Evolutionary conservation across 2,888 invertebrate genomes (phyloP).

Genomic region (Seira sanloemensis): DNA sequence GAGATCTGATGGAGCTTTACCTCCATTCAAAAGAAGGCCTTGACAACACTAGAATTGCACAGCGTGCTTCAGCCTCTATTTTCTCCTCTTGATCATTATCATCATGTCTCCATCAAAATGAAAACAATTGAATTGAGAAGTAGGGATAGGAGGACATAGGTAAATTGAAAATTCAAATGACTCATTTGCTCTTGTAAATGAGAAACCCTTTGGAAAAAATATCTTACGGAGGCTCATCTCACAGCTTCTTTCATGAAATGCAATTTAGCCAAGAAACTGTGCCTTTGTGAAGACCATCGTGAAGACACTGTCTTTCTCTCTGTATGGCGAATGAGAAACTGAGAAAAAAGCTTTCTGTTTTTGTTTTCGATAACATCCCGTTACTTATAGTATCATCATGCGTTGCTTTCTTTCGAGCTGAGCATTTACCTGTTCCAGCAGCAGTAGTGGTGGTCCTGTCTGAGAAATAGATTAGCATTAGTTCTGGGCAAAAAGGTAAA

Average conservation of each 20-base stretch:
- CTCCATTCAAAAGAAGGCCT: no score
- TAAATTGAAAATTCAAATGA: not conserved
- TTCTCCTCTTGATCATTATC: not conserved
- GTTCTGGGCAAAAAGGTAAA: not conserved
- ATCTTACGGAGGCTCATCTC: not conserved
- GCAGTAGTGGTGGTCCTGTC: no score
- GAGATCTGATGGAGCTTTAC: not conserved
- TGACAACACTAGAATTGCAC: not conserved
- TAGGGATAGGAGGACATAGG: not conserved
- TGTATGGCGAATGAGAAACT: no score
- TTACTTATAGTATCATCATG: no score
- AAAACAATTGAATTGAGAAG: slow-evolving; percentile 17
- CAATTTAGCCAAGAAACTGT: not conserved
- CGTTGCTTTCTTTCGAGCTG: not conserved
- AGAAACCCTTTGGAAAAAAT: not conserved
- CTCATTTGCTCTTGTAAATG: not conserved
- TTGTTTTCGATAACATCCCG: no score
- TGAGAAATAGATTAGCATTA: not conserved
- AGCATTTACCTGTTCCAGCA: slow-evolving; percentile 2
- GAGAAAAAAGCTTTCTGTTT: not conserved
- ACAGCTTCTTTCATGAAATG: not conserved
- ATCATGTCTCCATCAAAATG: not conserved
- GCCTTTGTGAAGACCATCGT: no score
- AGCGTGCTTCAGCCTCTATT: not conserved
- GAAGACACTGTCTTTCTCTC: no score